Base-by-base conservation (phyloP, 2,888 invertebrate genomes). In the Mimumesa dahlbomi region DNA sequence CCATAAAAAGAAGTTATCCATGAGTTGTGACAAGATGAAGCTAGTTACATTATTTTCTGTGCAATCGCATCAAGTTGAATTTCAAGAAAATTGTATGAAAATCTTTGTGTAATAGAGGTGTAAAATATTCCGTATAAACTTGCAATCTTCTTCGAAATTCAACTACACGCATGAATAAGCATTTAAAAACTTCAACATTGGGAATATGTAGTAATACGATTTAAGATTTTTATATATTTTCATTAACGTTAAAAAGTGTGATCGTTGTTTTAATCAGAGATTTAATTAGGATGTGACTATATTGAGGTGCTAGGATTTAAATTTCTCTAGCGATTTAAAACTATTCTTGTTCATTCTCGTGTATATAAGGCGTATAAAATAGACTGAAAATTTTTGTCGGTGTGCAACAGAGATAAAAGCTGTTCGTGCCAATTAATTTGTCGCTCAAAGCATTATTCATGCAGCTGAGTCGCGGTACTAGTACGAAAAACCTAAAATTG, bases 191-290 rank as follows among this genome's bases (percentile, higher is more conserved):
- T 7, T 50, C 13, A 42, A 34, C 46, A 13, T 46, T 29, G 25
- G 46, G 19, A 46, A 56, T 62, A 22, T 29, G 19, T 61, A 75
- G 56, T 29, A 40, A 68, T 48, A 49, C 16, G 53, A 38, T 67
- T 45, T 54, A 53, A 71, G 64, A 49, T 48, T 79, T 78, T 73
- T 34, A 62, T 65, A 74, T 73, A 70, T 66, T 73, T 72, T 73
- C 53, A 67, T 59, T 56, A 29, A 64, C 63, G 52, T 71, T 74
- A 42, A 36, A 54, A 53, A 66, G 21, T 62, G 34, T 45, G 40
- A 54, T 65, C 43, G 64, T 80, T 74, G 16, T 62, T 78, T 81
- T 77, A 43, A 74, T 77, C 64, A 71, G 49, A 74, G 59, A 48
- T 77, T 79, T 72, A 67, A 72, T 70, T 71, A 66, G 16, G n/a